Evolutionary conservation across 2,113 vertebrate species (phyloP), one percentile per base, ranked within the genome.

Genomic region (Brachypteracias leptosomus): DNA sequence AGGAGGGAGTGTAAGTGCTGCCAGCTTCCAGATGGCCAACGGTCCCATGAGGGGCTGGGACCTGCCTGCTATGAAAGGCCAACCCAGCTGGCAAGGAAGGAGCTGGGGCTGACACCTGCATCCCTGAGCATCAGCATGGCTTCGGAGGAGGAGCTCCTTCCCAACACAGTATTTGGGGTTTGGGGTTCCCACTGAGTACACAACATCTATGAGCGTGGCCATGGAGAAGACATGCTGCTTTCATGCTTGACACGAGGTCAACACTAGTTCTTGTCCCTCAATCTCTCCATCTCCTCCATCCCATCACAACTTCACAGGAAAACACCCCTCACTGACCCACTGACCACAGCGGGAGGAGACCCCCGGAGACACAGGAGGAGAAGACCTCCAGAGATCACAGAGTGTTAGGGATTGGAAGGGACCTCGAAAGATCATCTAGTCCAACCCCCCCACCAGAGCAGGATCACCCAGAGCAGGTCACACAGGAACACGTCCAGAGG

Each of bases 261-360:
- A 13, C 28, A 2, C 8, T 11, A 2, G 0, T 0, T 0, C 29
- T 46, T 47, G 3, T 19, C 49, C 42, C 17, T 57, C 47, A 63
- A 55, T 36, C 24, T 20, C 75, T 74, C 17, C 21, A 11, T 11
- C 28, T 12, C 52, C 20, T 9, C 46, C 47, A 51, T 65, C 54
- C 16, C 61, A 74, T 31, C 46, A 12, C 52, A 67, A 4, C 24
- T 33, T 35, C 63, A 16, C 2, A 16, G 33, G 49, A 77, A 89
- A 91, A 89, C 18, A 36, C 5, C 22, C 16, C 63, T 52, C 0
- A 0, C 44, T 76, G 49, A 40, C 67, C 58, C 4, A 3, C 33
- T 14, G 49, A 75, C 47, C 57, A 54, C 0, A 0, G n/a, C 52
- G 68, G 46, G 36, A 85, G 31, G n/a, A 82, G 29, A 9, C 3